Evolutionary conservation across 2,113 vertebrate species (phyloP), one percentile per base, ranked within the genome.

Genomic region (Larimichthys polyactis): DNA sequence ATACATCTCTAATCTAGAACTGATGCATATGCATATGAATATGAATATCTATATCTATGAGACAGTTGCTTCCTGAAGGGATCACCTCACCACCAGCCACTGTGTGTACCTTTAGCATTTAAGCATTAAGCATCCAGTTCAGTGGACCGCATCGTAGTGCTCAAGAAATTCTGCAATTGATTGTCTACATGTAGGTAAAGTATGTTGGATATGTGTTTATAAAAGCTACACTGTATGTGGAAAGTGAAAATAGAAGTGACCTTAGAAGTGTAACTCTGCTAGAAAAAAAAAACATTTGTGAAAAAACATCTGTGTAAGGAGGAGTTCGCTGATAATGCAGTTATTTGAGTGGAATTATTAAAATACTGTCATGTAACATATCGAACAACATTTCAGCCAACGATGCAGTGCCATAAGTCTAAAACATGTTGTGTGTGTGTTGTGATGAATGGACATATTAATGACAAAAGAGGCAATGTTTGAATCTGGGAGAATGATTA

Each of bases 221-320:
- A 60, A 71, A 75, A 68, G 15, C 32, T 82, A 29, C 29, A 44
- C 20, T 59, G 68, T 78, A 76, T 48, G 76, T 80, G 60, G 52
- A 74, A 80, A 65, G 51, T 70, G 78, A 69, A 71, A 82, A 66
- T 78, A 93, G 76, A 94, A 94, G 94, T 95, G 94, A 90, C 94
- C 94, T 95, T 94, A 86, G 79, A 80, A 90, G 88, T 91, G 89
- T 73, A 87, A 60, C 62, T 58, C n/a, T 51, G 58, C n/a, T 29
- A 58, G 60, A n/a, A 67, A 54, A n/a, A 73, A 54, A 62, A 54
- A 62, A 27, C 12, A 54, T 20, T 12, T 49, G 81, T 40, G 36
- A 36, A 40, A 40, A 40, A 40, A 40, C 36, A 0, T 89, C 63
- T 89, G 85, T 90, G 78, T 54, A 15, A 57, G 49, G 60, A 81